Conservation (phyloP, 2,113 vertebrate species). For the Puntigrus tetrazona region DNA sequence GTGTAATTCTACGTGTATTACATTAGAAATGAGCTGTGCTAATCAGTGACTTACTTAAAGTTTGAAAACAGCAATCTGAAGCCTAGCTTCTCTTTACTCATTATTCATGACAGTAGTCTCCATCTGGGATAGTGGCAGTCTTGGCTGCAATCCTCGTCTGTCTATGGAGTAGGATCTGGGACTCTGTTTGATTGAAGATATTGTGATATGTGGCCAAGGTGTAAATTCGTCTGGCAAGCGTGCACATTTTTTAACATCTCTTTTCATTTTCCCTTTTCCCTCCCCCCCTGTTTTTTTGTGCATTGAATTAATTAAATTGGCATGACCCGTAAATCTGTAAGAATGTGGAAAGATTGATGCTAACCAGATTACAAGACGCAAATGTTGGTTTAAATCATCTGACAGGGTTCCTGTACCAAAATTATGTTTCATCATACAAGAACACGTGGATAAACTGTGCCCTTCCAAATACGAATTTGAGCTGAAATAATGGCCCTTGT, state of each 20-base stretch:
- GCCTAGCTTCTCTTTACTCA: conserved; percentile 72
- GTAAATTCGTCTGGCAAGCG: conserved; percentile 77
- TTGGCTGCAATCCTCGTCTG: conserved; percentile 76
- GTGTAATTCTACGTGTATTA: conserved; percentile 31
- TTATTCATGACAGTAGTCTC: conserved; percentile 76
- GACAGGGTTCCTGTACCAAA: not conserved
- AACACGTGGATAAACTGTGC: not conserved
- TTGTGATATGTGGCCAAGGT: conserved; percentile 75
- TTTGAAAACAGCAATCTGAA: conserved; percentile 63
- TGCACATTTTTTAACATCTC: conserved; percentile 67
- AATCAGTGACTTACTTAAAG: conserved; percentile 56
- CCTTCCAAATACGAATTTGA: not conserved
- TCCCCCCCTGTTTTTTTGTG: not conserved
- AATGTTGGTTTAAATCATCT: not conserved
- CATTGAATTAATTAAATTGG: not conserved
- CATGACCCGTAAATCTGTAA: not conserved
- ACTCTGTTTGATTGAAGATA: conserved; percentile 77
- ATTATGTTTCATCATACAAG: not conserved
- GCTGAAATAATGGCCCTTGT: not conserved
- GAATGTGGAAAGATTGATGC: not conserved
- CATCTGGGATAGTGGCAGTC: conserved; percentile 80
- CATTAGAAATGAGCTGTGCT: conserved; percentile 53
- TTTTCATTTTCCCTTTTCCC: conserved; percentile 45
- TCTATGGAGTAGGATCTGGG: conserved; percentile 72
- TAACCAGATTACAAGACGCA: not conserved